These are phyloP conservation scores for Marronus borbonicus DNA, from an alignment of 2,888 invertebrate genomes.

Conservation along the genomic window DNA sequence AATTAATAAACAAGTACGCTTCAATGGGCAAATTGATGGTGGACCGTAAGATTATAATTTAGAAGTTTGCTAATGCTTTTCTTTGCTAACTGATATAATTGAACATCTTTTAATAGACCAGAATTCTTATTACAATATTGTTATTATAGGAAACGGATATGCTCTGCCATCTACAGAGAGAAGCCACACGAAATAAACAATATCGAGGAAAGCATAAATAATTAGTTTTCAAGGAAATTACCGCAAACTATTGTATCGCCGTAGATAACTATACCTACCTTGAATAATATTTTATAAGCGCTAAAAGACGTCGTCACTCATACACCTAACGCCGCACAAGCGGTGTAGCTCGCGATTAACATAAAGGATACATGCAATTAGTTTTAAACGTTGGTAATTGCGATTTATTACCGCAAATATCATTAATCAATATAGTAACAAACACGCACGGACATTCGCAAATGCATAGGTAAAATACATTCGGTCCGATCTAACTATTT, in stretches of 20 bases:
- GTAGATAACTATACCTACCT: not conserved
- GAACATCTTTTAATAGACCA: too few relatives aligned
- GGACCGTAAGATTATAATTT: not conserved
- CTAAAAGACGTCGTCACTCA: conserved; percentile 9
- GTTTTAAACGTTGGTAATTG: conserved; percentile 40
- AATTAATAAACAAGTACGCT: not conserved
- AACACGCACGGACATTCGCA: not conserved
- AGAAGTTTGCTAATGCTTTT: too few relatives aligned
- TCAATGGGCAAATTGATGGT: not conserved
- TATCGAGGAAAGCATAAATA: not conserved
- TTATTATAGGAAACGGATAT: too few relatives aligned
- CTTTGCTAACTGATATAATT: too few relatives aligned
- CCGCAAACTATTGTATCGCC: not conserved
- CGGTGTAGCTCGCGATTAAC: conserved; percentile 1
- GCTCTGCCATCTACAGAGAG: too few relatives aligned
- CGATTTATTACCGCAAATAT: conserved; percentile 34
- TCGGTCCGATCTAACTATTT: not conserved
- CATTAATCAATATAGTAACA: conserved; percentile 38
- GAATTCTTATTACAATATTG: too few relatives aligned
- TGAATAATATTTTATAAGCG: conserved; percentile 1
- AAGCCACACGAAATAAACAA: too few relatives aligned
- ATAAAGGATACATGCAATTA: conserved; percentile 44
- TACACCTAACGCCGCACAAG: not conserved
- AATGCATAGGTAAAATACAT: not conserved
- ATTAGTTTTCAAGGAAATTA: conserved; percentile 14